Evolutionary conservation across 2,888 invertebrate genomes (phyloP).

Genomic region (Achlya flavicornis): DNA sequence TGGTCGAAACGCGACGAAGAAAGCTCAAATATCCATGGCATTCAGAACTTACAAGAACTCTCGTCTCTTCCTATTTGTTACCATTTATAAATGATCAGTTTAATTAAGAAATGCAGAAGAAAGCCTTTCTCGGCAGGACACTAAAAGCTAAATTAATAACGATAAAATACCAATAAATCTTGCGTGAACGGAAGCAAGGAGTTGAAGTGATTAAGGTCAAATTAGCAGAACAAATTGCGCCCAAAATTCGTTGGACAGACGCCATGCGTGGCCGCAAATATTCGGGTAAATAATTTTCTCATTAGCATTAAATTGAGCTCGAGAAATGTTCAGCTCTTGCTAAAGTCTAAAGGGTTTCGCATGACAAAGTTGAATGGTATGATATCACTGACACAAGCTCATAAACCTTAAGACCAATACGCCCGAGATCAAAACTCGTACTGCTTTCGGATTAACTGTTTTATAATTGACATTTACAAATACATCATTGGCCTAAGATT

Average conservation of each 20-base stretch:
- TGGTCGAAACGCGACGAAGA: too few species aligned
- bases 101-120: not conserved
- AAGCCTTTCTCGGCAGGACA: not conserved
- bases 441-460: too few species aligned
- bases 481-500: not conserved
- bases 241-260: slow-evolving; percentile 1
- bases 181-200: slow-evolving; percentile 8
- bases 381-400: too few species aligned
- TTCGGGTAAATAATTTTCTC: slow-evolving; percentile 7
- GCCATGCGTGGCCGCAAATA: not conserved
- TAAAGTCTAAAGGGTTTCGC: too few species aligned
- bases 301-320: not conserved
- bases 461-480: not conserved
- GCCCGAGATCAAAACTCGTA: too few species aligned
- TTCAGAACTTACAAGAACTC: too few species aligned
- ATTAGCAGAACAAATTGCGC: slow-evolving; percentile 3
- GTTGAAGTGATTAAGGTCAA: slow-evolving; percentile 10
- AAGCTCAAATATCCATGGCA: too few species aligned
- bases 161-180: not conserved
- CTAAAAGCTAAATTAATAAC: slow-evolving; percentile 8
- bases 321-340: not conserved
- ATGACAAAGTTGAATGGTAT: too few species aligned
- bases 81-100: too few species aligned
- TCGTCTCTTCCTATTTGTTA: too few species aligned
- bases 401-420: too few species aligned